Evolutionary conservation across 2,113 vertebrate species (phyloP).

Genomic region (Dromaius novaehollandiae): DNA sequence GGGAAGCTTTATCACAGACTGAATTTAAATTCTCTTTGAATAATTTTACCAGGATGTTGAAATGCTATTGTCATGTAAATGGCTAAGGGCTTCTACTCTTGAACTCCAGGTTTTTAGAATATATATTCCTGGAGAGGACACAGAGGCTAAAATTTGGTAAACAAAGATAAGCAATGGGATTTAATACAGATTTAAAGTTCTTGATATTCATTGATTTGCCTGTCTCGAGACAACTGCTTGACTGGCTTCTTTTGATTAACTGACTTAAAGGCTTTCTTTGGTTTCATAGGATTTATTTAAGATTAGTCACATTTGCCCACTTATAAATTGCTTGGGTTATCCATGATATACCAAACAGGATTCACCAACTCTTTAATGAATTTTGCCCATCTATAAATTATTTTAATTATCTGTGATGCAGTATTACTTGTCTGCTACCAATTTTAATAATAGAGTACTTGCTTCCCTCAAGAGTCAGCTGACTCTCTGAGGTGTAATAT

Average conservation of each 20-base stretch:
- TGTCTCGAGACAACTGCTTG: conserved; percentile 8
- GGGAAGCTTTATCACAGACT: not conserved
- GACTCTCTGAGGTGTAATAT: not conserved
- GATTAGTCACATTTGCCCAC: conserved; percentile 14
- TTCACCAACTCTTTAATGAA: not conserved
- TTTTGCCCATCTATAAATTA: not conserved
- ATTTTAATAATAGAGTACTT: conserved; percentile 5
- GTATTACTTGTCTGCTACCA: not conserved
- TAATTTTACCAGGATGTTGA: not conserved
- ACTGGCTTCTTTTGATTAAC: conserved; percentile 58
- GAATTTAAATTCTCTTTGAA: not conserved
- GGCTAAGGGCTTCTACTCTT: not conserved
- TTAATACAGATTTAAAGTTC: conserved; percentile 46
- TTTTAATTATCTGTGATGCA: conserved; percentile 33
- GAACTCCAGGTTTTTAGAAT: accelerated
- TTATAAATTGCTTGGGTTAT: conserved; percentile 17
- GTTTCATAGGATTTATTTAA: conserved; percentile 51
- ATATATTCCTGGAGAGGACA: not conserved
- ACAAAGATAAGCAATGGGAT: conserved; percentile 52
- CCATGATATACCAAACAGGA: not conserved
- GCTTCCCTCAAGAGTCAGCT: not conserved
- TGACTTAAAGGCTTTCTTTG: conserved; percentile 48
- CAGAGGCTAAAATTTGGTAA: conserved; percentile 40
- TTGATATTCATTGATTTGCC: conserved; percentile 55
- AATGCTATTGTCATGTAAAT: not conserved